phyloP scores from a whole-genome alignment of 2,797 vertebrate species.

The Lindbergichthys nudifrons region DNA sequence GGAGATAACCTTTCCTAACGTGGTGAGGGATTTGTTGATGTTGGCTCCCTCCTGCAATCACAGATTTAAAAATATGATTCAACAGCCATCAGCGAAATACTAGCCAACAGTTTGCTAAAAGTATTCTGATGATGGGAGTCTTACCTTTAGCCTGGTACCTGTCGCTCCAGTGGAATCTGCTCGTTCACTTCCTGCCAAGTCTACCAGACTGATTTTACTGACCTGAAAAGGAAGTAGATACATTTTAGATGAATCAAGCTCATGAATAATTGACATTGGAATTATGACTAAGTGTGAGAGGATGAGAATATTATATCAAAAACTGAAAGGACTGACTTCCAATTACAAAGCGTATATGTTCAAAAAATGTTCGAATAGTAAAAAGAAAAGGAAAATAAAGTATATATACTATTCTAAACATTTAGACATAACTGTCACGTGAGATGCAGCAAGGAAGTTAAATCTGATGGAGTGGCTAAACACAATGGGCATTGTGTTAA shows the following conservation, averaged over 20 bases:
- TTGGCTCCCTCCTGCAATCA: slow-evolving; percentile 95
- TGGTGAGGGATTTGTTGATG: slow-evolving; percentile 99
- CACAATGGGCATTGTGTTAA: slow-evolving; percentile 76
- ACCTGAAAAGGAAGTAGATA: slow-evolving; percentile 83
- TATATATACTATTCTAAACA: slow-evolving; percentile 11
- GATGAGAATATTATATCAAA: slow-evolving; percentile 5
- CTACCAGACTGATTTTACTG: slow-evolving; percentile 99
- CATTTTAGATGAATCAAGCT: slow-evolving; percentile 39
- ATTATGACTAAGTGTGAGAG: background rate
- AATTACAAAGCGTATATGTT: slow-evolving; percentile 1
- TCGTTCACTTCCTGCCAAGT: slow-evolving; percentile 96
- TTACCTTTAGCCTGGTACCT: slow-evolving; percentile 96
- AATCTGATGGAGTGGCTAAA: slow-evolving; percentile 63
- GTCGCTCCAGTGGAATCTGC: slow-evolving; percentile 98
- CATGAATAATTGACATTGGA: slow-evolving; percentile 30
- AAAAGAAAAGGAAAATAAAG: slow-evolving; percentile 1
- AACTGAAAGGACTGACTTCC: background rate
- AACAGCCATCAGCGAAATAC: background rate
- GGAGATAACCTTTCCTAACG: slow-evolving; percentile 98
- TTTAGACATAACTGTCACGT: slow-evolving; percentile 33
- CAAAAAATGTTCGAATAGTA: background rate
- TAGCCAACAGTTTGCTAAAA: background rate
- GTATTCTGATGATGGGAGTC: slow-evolving; percentile 11
- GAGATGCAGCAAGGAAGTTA: slow-evolving; percentile 53
- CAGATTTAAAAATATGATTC: slow-evolving; percentile 37